Conservation (phyloP, 2,113 vertebrate species). For the Anguilla rostrata region DNA sequence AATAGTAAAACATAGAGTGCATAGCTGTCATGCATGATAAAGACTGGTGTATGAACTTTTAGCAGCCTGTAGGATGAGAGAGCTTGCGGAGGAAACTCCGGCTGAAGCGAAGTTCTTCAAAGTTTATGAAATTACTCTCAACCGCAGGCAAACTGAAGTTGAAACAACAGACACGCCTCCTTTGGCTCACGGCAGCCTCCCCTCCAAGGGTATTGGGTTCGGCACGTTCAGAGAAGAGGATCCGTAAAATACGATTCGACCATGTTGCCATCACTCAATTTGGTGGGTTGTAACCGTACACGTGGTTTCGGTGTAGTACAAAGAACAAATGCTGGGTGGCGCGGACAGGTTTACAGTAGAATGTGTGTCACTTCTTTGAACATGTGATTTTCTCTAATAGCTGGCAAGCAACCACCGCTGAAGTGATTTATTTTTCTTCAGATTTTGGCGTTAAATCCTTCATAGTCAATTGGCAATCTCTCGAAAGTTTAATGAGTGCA, state of each 20-base stretch:
- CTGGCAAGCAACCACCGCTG: background rate
- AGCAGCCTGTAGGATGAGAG: conserved; percentile 27
- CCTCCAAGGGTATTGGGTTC: conserved; percentile 33
- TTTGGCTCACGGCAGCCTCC: conserved; percentile 27
- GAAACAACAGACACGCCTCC: conserved; percentile 63
- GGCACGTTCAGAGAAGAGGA: background rate
- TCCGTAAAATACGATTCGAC: conserved; percentile 41
- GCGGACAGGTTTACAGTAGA: conserved; percentile 1
- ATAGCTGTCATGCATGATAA: conserved; percentile 74
- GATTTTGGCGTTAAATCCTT: background rate
- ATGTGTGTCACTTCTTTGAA: background rate
- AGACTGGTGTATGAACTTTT: conserved; percentile 33
- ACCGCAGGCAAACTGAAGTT: conserved; percentile 73
- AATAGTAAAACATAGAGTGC: conserved; percentile 61
- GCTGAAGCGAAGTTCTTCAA: conserved; percentile 61
- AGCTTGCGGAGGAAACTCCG: conserved; percentile 27
- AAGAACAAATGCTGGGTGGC: conserved; percentile 45
- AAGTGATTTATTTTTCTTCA: background rate
- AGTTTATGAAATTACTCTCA: conserved; percentile 71
- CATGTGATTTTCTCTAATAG: background rate
- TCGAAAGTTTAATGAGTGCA: background rate
- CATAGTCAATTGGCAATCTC: background rate
- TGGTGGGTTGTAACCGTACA: conserved; percentile 71
- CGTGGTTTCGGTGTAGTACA: conserved; percentile 71
- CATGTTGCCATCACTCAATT: conserved; percentile 29